phyloP scores from a whole-genome alignment of 2,888 invertebrate species.

The Malacosoma neustria region DNA sequence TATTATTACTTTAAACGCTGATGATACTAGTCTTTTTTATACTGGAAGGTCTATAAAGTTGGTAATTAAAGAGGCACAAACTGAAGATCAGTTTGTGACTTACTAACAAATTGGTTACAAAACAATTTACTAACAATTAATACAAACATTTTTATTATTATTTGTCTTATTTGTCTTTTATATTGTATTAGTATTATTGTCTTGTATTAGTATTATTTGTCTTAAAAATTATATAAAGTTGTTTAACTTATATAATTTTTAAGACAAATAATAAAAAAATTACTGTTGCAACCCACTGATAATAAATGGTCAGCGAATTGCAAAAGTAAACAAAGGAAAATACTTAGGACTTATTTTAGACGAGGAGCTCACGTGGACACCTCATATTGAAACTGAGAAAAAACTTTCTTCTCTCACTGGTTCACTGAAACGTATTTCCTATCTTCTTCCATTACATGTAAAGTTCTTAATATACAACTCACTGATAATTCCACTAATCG shows the following conservation, averaged over 20 bases:
- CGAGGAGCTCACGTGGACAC: constrained; percentile 9
- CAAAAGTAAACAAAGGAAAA: constrained; percentile 9
- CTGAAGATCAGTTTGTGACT: too few relatives aligned
- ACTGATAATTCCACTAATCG: constrained; percentile 11
- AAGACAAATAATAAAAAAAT: constrained; percentile 6
- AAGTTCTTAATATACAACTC: too few relatives aligned
- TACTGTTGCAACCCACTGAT: not conserved
- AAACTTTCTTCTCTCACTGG: constrained; percentile 12
- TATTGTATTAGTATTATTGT: too few relatives aligned
- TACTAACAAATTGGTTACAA: too few relatives aligned
- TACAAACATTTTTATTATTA: too few relatives aligned
- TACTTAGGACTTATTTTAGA: constrained; percentile 14
- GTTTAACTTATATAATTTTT: constrained; percentile 1
- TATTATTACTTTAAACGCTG: constrained; percentile 3
- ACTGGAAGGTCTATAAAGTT: constrained; percentile 1
- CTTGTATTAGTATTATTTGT: too few relatives aligned
- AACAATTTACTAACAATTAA: too few relatives aligned
- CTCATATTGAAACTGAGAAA: constrained; percentile 9
- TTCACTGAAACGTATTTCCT: constrained; percentile 3
- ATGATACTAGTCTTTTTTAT: constrained; percentile 6
- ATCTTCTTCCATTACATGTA: constrained; percentile 5
- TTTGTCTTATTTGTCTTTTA: too few relatives aligned
- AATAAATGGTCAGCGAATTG: constrained; percentile 5
- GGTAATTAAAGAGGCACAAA: too few relatives aligned
- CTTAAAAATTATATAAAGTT: too few relatives aligned